Evolutionary conservation across 2,797 vertebrate genomes (phyloP).

Genomic region (Lepus townsendii): DNA sequence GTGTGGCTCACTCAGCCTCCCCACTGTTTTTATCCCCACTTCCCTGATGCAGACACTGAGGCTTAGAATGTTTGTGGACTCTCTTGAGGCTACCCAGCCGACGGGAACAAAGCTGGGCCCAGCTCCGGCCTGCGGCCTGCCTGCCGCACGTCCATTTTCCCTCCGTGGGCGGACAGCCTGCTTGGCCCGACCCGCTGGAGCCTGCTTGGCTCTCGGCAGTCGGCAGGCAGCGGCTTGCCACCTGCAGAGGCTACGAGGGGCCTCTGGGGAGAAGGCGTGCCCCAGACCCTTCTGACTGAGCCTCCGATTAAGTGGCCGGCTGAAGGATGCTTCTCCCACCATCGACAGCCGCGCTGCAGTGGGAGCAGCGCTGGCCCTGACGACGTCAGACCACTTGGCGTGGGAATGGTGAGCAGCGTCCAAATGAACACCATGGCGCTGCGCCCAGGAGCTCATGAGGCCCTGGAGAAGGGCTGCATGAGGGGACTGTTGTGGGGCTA

Average conservation of each 20-base stretch:
- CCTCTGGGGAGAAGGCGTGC: neutral
- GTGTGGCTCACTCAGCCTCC: too few species aligned
- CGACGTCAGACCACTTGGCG: neutral
- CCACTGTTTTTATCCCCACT: neutral
- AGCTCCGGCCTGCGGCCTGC: neutral
- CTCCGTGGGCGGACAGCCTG: neutral
- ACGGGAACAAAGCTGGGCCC: neutral
- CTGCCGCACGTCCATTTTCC: neutral
- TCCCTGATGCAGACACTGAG: neutral
- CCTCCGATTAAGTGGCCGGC: neutral
- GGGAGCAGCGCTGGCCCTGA: neutral
- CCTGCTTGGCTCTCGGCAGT: neutral
- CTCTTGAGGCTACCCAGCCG: neutral
- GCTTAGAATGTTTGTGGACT: neutral
- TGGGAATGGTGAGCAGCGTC: neutral
- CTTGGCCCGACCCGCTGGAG: neutral
- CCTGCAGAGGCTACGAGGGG: neutral
- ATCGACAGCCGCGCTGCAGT: fast-evolving
- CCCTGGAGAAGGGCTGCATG: neutral
- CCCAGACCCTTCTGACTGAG: neutral
- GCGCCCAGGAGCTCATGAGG: fast-evolving
- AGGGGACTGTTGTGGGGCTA: neutral
- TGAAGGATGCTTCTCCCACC: neutral
- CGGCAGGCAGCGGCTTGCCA: neutral
- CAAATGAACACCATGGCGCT: neutral